Base-by-base conservation (phyloP, 2,888 invertebrate genomes). In the Dryobotodes eremita region DNA sequence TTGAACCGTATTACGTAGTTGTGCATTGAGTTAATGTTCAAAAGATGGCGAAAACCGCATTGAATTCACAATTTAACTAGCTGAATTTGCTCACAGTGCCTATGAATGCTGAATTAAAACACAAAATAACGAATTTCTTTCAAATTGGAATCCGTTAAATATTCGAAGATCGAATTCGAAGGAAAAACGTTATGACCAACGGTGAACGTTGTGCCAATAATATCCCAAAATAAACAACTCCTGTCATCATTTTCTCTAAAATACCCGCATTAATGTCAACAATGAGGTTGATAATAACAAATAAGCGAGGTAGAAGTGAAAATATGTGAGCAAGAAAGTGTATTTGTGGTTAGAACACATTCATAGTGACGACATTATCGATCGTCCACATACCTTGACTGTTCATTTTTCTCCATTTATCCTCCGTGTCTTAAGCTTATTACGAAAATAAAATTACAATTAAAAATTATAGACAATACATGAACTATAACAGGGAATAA, bases 161-260 rank as follows among this genome's bases (percentile, higher is more conserved):
- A 95, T 96, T 96, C 95, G 93, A 96, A 96, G 96, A 95, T 95
- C 93, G 90, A 96, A 95, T 96, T 96, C 95, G 96, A 96, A 96
- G 95, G 89, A 94, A 95, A 96, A 94, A 95, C 96, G 96, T 95
- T 96, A 94, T 91, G 88, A 84, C 86, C 90, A 94, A 94, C 93
- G 93, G 92, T 88, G 88, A 93, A 93, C 93, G 92, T 91, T 88
- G 88, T 77, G 73, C 69, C 71, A 72, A 69, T 65, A 72, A 70
- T 77, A 59, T 70, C 68, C 80, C 72, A 84, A 86, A 84, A 80
- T 81, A 79, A 82, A 87, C 79, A 80, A 62, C 73, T 82, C 31
- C 46, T 78, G 81, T 78, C 80, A 79, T 50, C 13, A 77, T 74
- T 81, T 78, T 69, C 71, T 59, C 46, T 13, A 31, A 59, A 48